These are phyloP conservation scores for Henicopernis longicauda DNA, from an alignment of 2,113 vertebrate species.

Conservation along the genomic window DNA sequence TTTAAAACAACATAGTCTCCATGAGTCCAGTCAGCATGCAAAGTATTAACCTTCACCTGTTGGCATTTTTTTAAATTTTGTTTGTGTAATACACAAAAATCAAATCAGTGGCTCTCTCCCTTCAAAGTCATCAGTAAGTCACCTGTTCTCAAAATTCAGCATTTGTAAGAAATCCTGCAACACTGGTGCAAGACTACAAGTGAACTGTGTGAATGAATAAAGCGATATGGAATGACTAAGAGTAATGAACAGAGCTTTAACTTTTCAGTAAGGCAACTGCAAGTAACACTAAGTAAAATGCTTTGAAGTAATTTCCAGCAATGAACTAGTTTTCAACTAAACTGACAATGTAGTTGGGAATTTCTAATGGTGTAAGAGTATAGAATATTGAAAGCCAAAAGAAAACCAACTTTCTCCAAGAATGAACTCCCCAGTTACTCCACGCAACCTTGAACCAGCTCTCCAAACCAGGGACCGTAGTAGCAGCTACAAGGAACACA, in stretches of 20 bases:
- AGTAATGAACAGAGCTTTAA: background rate
- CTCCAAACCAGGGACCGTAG: background rate
- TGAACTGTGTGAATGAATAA: background rate
- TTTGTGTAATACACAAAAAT: background rate
- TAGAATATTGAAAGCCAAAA: background rate
- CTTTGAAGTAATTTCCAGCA: background rate
- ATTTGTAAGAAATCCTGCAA: background rate
- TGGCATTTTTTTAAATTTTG: background rate
- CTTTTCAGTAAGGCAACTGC: background rate
- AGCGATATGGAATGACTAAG: background rate
- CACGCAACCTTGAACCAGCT: background rate
- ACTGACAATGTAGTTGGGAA: background rate
- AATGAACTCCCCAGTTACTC: background rate
- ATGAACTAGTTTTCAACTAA: background rate
- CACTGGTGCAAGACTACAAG: background rate
- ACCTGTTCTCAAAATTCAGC: background rate
- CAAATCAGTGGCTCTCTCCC: background rate
- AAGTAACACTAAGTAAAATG: background rate
- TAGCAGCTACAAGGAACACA: background rate
- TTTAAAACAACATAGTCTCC: background rate
- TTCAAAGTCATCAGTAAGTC: background rate
- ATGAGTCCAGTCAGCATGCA: background rate
- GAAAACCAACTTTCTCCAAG: background rate
- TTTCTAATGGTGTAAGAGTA: background rate
- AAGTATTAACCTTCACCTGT: background rate